Conservation (phyloP, 2,797 vertebrate genomes). For the Malurus splendens region DNA sequence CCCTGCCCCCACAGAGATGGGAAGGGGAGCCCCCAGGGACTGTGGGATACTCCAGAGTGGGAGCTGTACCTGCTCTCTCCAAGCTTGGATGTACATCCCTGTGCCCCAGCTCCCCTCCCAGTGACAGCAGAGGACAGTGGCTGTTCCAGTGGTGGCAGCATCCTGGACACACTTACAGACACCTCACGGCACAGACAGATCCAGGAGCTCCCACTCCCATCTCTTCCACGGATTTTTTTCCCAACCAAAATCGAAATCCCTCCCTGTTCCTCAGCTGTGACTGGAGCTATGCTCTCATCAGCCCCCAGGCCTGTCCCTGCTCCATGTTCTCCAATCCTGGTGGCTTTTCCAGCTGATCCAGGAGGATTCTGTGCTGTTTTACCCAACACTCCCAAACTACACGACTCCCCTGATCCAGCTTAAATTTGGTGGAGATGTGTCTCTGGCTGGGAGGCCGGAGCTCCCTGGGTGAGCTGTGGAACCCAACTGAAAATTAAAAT, state of each 20-base stretch:
- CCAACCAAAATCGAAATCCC: fast-evolving
- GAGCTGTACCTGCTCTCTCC: neutral
- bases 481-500: neutral
- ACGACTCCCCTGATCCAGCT: neutral
- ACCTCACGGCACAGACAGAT: fast-evolving
- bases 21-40: neutral
- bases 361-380: neutral
- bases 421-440: neutral
- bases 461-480: neutral
- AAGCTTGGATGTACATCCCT: neutral
- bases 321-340: fast-evolving
- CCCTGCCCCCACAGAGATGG: neutral
- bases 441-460: too few species aligned
- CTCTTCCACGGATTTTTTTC: neutral
- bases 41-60: fast-evolving
- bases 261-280: fast-evolving
- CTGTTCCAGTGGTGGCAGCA: neutral
- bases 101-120: too few species aligned
- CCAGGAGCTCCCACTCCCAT: neutral
- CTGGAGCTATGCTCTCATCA: neutral
- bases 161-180: fast-evolving
- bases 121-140: neutral
- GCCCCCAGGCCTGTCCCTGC: neutral
- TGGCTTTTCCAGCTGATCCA: neutral
- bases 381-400: neutral